Percentiles rank a stretch among this genome's conserved stretches.
phyloP scores from a whole-genome alignment of 2,888 invertebrate species.

The Gasteruption jaculator region DNA sequence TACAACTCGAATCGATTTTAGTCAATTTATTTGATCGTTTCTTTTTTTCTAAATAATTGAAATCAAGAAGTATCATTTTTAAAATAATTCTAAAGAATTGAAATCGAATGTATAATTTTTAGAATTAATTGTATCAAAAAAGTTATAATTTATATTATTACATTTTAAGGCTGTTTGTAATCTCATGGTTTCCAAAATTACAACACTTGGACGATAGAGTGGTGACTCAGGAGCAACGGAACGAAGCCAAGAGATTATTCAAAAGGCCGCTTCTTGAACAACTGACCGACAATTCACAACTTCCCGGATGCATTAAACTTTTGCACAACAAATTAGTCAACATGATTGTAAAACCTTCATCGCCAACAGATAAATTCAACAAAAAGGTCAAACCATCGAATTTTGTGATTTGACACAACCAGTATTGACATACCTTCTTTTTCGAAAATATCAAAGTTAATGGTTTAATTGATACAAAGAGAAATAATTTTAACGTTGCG shows the following conservation, averaged over 20 bases:
- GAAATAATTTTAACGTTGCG: too few relatives aligned
- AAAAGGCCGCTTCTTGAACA: constrained; percentile 60
- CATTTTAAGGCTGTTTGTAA: constrained; percentile 64
- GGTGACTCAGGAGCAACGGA: constrained; percentile 63
- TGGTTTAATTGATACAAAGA: too few relatives aligned
- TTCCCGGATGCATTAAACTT: constrained; percentile 41
- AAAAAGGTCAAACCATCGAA: too few relatives aligned
- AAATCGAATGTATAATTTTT: too few relatives aligned
- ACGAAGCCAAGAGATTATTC: constrained; percentile 62
- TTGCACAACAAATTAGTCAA: constrained; percentile 38
- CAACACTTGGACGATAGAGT: constrained; percentile 67
- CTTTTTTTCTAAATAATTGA: too few relatives aligned
- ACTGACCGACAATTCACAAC: constrained; percentile 40
- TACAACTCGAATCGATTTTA: too few relatives aligned
- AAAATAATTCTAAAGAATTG: too few relatives aligned
- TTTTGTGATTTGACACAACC: constrained; percentile 30
- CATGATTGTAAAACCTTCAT: constrained; percentile 32
- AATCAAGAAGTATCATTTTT: too few relatives aligned
- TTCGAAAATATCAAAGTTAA: background rate
- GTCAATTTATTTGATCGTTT: too few relatives aligned
- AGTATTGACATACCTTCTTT: constrained; percentile 26
- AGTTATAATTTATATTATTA: constrained; percentile 15
- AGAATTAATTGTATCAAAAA: too few relatives aligned
- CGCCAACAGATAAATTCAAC: constrained; percentile 27
- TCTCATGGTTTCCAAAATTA: constrained; percentile 67